phyloP scores from a whole-genome alignment of 2,797 vertebrate genomes.

The Otolemur crassicaudatus region DNA sequence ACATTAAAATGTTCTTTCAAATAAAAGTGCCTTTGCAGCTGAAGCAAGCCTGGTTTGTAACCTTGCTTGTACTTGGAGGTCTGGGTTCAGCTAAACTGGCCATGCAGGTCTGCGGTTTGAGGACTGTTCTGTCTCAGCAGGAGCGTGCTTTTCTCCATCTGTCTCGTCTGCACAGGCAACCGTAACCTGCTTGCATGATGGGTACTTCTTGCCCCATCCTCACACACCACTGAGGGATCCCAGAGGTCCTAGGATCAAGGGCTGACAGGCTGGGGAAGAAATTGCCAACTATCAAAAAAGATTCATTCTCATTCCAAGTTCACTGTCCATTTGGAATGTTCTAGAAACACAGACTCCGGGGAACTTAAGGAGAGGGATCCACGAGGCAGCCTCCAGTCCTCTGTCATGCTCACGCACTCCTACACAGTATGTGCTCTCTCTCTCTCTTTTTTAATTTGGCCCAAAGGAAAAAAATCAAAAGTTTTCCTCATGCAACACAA shows the following conservation, averaged over 20 bases:
- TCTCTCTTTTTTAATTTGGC: not conserved
- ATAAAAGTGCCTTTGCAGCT: not conserved
- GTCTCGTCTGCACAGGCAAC: fast-evolving
- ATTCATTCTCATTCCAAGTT: not conserved
- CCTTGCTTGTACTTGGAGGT: not conserved
- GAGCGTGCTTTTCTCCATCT: fast-evolving
- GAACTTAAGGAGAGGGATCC: not conserved
- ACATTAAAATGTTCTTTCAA: not conserved
- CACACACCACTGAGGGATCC: not conserved
- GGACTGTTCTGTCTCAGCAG: fast-evolving
- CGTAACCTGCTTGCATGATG: fast-evolving
- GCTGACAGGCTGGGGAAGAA: not conserved
- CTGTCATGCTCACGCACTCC: too few relatives aligned
- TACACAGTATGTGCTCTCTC: too few relatives aligned
- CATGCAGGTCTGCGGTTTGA: not conserved
- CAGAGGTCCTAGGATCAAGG: not conserved
- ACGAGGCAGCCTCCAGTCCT: not conserved
- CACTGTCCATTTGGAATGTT: not conserved
- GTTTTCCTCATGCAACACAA: not conserved
- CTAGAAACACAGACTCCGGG: not conserved
- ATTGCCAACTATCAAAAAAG: not conserved
- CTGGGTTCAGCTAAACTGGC: not conserved
- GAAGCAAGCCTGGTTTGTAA: not conserved
- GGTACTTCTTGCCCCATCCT: not conserved
- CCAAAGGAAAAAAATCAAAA: not conserved